These are phyloP conservation scores for Amphimedon queenslandica DNA, from an alignment of 37 sponge, comb jelly and placozoan species.

Conservation along the genomic window DNA sequence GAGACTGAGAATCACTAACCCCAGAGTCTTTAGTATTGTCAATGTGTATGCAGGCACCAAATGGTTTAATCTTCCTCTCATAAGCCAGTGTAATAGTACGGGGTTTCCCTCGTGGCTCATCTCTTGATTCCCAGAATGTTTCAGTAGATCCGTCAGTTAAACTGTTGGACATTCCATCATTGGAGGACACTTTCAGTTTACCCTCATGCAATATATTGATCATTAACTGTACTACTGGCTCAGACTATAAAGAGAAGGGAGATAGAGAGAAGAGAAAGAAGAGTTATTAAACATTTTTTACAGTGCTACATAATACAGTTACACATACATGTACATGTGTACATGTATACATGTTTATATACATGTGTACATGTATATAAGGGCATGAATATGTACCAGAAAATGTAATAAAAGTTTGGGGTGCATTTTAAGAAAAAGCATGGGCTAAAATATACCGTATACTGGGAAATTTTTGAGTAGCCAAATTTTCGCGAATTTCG, in stretches of 20 bases:
- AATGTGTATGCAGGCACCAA: constrained; percentile 67
- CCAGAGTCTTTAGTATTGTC: too few species aligned
- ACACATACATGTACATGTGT: neutral
- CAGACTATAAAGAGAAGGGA: too few species aligned
- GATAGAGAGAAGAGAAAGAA: too few species aligned
- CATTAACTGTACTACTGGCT: constrained; percentile 47
- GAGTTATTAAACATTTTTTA: too few species aligned
- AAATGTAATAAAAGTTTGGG: too few species aligned
- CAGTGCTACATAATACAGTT: neutral
- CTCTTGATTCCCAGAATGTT: too few species aligned
- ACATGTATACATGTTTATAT: neutral
- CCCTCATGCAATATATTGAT: constrained; percentile 43
- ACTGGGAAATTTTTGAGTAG: too few species aligned
- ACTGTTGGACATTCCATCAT: constrained; percentile 80
- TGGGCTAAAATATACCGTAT: too few species aligned
- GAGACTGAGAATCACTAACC: constrained; percentile 68
- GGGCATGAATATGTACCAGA: neutral
- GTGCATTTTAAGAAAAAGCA: too few species aligned
- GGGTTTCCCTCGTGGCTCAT: constrained; percentile 48
- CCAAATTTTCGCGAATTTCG: too few species aligned
- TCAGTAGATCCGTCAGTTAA: constrained; percentile 85
- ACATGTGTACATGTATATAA: neutral
- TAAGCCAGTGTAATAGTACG: constrained; percentile 57
- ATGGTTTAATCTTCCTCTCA: constrained; percentile 16
- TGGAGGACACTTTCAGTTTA: too few species aligned